Evolutionary conservation across 2,113 vertebrate genomes (phyloP).

Genomic region (Triplophysa dalaica): DNA sequence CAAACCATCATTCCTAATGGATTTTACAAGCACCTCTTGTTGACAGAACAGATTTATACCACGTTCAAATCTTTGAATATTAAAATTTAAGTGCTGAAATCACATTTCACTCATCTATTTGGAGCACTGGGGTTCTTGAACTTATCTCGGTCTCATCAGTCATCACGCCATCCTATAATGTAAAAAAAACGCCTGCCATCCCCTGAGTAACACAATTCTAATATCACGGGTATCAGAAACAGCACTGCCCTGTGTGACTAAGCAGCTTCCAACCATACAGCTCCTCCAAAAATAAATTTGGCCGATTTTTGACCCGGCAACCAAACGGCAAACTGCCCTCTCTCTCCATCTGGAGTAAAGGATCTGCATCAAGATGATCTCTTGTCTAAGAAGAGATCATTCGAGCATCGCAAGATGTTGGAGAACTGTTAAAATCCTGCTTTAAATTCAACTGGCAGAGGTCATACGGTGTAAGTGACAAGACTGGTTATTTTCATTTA

Average conservation of each 20-base stretch:
- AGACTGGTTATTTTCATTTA: slow-evolving; percentile 7
- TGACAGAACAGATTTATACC: neutral
- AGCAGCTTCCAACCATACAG: neutral
- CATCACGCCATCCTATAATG: too few species aligned
- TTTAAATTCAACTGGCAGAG: slow-evolving; percentile 8
- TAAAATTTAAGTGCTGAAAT: neutral
- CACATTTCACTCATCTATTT: neutral
- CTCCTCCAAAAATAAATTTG: slow-evolving; percentile 5
- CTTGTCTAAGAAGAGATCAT: slow-evolving; percentile 18
- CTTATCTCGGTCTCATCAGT: neutral
- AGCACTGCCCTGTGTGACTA: too few species aligned
- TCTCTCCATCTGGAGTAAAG: slow-evolving; percentile 7
- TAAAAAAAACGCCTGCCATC: neutral
- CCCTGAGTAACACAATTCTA: neutral
- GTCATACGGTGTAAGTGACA: slow-evolving; percentile 11
- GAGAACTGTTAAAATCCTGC: neutral
- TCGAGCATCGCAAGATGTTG: slow-evolving; percentile 13
- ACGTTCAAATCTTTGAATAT: neutral
- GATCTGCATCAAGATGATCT: slow-evolving; percentile 24
- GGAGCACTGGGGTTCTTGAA: neutral
- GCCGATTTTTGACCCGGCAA: slow-evolving; percentile 10
- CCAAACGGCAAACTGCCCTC: neutral
- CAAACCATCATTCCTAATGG: neutral
- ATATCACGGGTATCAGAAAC: too few species aligned
- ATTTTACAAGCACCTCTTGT: neutral